These are phyloP conservation scores for Helicoverpa assulta DNA, from an alignment of 2,888 invertebrate species.

Conservation along the genomic window DNA sequence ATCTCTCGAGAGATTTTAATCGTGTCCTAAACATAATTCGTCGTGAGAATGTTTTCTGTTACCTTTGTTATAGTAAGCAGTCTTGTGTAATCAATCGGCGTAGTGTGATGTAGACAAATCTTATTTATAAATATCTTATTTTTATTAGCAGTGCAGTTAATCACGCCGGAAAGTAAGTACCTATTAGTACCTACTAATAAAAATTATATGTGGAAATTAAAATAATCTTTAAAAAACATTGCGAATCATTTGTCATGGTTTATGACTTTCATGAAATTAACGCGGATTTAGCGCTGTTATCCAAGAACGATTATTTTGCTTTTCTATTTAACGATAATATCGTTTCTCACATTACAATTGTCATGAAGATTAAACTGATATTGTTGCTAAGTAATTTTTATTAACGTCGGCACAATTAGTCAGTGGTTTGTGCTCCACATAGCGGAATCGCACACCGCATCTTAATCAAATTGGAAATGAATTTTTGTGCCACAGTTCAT, in stretches of 20 bases:
- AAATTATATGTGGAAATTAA: not conserved
- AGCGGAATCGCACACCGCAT: constrained; percentile 20
- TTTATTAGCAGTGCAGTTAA: constrained; percentile 18
- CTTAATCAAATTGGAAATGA: constrained; percentile 39
- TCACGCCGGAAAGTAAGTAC: constrained; percentile 49
- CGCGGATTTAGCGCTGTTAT: constrained; percentile 16
- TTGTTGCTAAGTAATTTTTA: constrained; percentile 21
- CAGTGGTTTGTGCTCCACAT: constrained; percentile 28
- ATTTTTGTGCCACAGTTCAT: constrained; percentile 29
- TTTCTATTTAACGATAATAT: constrained; percentile 20
- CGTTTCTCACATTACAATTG: constrained; percentile 18
- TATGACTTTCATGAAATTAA: constrained; percentile 26
- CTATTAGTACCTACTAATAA: constrained; percentile 32
- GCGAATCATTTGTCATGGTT: constrained; percentile 26
- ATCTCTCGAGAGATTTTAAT: constrained; percentile 53
- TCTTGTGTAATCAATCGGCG: constrained; percentile 47
- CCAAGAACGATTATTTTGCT: constrained; percentile 1
- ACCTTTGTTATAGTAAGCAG: constrained; percentile 38
- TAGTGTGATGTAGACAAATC: constrained; percentile 47
- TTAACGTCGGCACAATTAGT: constrained; percentile 22
- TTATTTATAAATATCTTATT: constrained; percentile 6
- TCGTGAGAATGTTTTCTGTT: constrained; percentile 52
- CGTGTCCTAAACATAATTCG: constrained; percentile 22
- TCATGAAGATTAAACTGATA: constrained; percentile 3
- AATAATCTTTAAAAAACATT: constrained; percentile 11